These are phyloP conservation scores for Leucoraja ocellata DNA, from an alignment of 2,797 vertebrate species.

Conservation along the genomic window DNA sequence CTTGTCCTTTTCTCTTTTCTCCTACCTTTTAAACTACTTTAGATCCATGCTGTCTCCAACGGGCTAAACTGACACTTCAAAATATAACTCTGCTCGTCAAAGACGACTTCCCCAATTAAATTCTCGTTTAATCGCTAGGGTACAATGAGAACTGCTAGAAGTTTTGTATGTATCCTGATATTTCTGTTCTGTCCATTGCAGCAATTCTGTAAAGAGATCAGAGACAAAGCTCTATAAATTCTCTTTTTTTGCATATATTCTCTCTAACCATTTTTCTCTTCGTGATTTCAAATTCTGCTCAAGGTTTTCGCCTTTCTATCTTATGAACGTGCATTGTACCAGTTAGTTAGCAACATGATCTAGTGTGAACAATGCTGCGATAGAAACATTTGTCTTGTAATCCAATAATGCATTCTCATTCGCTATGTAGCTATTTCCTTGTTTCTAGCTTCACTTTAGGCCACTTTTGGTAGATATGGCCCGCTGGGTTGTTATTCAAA, in stretches of 20 bases:
- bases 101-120: background rate
- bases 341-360: background rate
- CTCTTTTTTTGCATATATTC: background rate
- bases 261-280: background rate
- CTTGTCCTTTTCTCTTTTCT: constrained; percentile 30
- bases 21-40: constrained; percentile 18
- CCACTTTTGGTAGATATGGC: background rate
- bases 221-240: background rate
- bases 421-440: background rate
- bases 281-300: background rate
- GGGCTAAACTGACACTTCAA: constrained; percentile 29
- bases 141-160: background rate
- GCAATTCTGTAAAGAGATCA: background rate
- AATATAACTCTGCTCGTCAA: constrained; percentile 5
- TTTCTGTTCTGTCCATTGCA: background rate
- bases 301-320: background rate
- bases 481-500: background rate
- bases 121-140: background rate
- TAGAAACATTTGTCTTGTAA: background rate
- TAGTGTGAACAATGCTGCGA: background rate
- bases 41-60: constrained; percentile 30
- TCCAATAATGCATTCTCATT: background rate
- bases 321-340: background rate
- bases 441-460: background rate
- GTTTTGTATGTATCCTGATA: constrained; percentile 8